phyloP scores from a whole-genome alignment of 2,113 vertebrate species.

The Piaya cayana region DNA sequence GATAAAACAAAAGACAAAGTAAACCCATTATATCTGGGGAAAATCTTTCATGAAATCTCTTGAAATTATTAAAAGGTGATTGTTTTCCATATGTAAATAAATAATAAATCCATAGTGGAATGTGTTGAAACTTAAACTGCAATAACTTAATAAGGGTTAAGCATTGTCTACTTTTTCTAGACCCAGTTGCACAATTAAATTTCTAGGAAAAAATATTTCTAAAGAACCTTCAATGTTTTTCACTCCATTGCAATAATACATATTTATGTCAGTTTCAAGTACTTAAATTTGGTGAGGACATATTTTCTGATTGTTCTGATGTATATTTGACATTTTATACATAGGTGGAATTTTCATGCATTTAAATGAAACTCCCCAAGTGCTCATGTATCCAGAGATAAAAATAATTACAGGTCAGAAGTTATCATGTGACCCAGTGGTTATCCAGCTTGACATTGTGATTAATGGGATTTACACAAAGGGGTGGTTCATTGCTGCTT shows the following conservation, averaged over 20 bases:
- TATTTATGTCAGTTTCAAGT: rapidly evolving
- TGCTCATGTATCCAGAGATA: neutral
- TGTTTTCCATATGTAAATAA: neutral
- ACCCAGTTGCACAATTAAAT: neutral
- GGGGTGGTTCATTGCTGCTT: neutral
- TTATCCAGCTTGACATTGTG: constrained; percentile 29
- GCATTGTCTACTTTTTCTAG: neutral
- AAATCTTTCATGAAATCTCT: neutral
- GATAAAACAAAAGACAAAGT: neutral
- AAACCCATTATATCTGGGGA: neutral
- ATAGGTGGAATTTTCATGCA: neutral
- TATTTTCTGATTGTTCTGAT: neutral
- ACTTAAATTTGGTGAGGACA: neutral
- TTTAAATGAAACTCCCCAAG: neutral
- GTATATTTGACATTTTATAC: neutral
- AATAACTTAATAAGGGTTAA: neutral
- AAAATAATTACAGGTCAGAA: constrained; percentile 31
- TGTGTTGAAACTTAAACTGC: neutral
- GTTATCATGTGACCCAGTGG: constrained; percentile 1
- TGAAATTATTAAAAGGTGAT: neutral
- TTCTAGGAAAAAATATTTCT: neutral
- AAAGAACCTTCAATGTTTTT: neutral
- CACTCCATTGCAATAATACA: neutral
- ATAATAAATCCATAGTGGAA: neutral
- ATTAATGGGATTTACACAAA: constrained; percentile 55